A percentile compares a stretch with the other conserved stretches of the same genome.
phyloP scores from a whole-genome alignment of 2,113 vertebrate genomes.

The Columba livia region DNA sequence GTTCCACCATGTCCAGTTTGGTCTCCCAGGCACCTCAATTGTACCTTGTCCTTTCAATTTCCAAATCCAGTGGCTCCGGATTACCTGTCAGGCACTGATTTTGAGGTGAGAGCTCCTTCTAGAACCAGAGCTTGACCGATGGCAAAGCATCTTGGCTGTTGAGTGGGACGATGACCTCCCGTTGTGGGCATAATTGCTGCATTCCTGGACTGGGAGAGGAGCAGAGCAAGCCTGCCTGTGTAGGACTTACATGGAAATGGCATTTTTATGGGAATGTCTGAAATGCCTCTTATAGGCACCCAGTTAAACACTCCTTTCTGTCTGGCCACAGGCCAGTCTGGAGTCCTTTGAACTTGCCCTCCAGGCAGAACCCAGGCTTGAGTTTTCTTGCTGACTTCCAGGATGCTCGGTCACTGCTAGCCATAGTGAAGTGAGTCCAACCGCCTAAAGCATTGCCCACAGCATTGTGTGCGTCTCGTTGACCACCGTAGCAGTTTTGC shows the following conservation, averaged over 20 bases:
- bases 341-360: conserved; percentile 25
- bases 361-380: neutral
- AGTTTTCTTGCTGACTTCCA: neutral
- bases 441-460: neutral
- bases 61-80: neutral
- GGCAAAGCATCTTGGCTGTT: neutral
- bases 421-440: neutral
- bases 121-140: neutral
- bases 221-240: neutral
- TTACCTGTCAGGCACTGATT: neutral
- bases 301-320: conserved; percentile 10
- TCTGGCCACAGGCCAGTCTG: conserved; percentile 24
- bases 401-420: neutral
- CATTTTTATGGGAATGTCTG: conserved; percentile 63
- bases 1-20: neutral
- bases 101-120: neutral
- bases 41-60: neutral
- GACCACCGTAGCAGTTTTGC: neutral
- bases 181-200: conserved; percentile 25
- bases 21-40: neutral
- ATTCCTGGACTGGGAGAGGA: conserved; percentile 61
- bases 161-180: neutral
- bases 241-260: conserved; percentile 56
- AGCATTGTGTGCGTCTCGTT: rapidly evolving
- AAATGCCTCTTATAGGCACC: conserved; percentile 41